Percentiles rank a stretch among this genome's conserved stretches.
Conservation (phyloP, 2,113 vertebrate species). For the Nothoprocta pentlandii region DNA sequence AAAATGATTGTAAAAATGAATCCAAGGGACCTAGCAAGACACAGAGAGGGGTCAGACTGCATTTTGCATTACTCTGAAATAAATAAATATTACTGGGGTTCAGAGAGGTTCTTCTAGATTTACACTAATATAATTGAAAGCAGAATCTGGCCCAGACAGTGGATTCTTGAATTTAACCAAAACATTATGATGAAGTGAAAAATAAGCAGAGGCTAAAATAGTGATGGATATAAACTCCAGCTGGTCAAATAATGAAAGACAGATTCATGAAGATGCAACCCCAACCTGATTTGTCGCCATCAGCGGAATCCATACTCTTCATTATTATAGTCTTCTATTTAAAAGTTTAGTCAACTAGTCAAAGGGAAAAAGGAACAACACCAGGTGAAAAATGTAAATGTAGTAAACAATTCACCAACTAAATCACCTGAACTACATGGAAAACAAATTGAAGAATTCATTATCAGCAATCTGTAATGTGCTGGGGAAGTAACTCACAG, state of each 20-base stretch:
- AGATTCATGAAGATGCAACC: slow-evolving; percentile 61
- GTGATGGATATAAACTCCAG: slow-evolving; percentile 72
- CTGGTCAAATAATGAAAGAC: slow-evolving; percentile 72
- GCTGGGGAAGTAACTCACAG: background rate
- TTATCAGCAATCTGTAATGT: background rate
- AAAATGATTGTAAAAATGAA: slow-evolving; percentile 36
- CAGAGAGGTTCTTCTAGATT: slow-evolving; percentile 55
- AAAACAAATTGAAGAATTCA: background rate
- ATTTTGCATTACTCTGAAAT: slow-evolving; percentile 48
- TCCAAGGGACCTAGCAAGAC: slow-evolving; percentile 1
- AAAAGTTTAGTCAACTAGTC: slow-evolving; percentile 36
- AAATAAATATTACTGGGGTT: slow-evolving; percentile 63
- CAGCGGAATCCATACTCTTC: slow-evolving; percentile 1
- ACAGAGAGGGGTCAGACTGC: slow-evolving; percentile 5
- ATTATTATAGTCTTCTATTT: slow-evolving; percentile 12
- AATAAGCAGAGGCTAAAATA: slow-evolving; percentile 69
- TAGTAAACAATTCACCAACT: slow-evolving; percentile 28
- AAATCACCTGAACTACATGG: background rate
- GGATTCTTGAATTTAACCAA: slow-evolving; percentile 72
- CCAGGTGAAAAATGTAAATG: background rate
- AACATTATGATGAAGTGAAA: slow-evolving; percentile 72
- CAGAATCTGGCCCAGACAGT: slow-evolving; percentile 66
- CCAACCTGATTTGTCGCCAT: slow-evolving; percentile 51
- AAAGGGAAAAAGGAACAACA: background rate
- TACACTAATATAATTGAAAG: slow-evolving; percentile 66